Evolutionary conservation across 2,113 vertebrate genomes (phyloP), one percentile per base, ranked within the genome.

Genomic region (Neomonachus schauinslandi): DNA sequence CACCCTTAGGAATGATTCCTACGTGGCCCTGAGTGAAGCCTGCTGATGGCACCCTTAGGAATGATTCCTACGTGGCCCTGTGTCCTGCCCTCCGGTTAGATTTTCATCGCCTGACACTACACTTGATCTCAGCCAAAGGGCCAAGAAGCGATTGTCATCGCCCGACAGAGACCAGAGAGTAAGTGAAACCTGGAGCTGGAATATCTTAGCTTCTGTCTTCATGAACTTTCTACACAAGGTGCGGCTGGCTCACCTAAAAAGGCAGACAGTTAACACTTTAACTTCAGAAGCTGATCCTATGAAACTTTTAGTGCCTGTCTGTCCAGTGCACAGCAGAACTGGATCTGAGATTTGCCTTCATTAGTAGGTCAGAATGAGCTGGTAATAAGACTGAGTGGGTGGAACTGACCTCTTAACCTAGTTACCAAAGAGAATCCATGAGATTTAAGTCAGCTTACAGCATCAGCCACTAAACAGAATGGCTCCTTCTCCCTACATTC

Each of bases 361-460:
- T 26, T 12, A 33, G 18, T 80, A 67, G 22, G 36, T 59, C 4
- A n/a, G 46, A 72, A 7, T 4, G 49, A 55, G 4, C 2, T 8
- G 33, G 26, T 51, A 9, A n/a, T 67, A 46, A 51, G 71, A 53
- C 57, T 12, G 36, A 42, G 79, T 1, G 51, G 57, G 13, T 71
- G 14, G 26, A 82, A 51, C 4, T 22, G n/a, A 26, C 6, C 7
- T 59, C n/a, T 26, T 39, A 57, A 93, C 39, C 57, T 67, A 28
- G n/a, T 61, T 69, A 90, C 59, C 55, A 59, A 89, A 46, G 71
- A 69, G 71, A 97, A 55, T 39, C 61, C 24, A 9, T 18, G 53
- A 15, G 53, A 31, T 63, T 55, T 55, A 67, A 74, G 69, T 42
- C n/a, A n/a, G 69, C 72, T 19, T 42, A 51, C 55, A 81, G 65